Evolutionary conservation across 1,140 invertebrate genomes (phyloP).

Genomic region (Procambarus virginalis): DNA sequence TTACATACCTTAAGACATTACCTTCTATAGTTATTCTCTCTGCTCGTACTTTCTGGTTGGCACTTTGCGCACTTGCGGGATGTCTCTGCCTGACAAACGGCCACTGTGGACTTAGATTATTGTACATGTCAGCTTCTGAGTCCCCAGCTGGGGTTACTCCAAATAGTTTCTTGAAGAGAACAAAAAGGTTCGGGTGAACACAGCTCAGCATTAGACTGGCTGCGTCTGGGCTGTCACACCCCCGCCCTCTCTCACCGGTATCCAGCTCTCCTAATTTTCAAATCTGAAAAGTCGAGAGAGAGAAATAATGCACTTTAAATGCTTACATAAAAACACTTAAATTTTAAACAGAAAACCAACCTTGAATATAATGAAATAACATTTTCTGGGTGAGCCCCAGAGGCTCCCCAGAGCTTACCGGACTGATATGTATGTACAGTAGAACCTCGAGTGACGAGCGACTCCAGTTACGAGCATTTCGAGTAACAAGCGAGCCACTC

Average conservation of each 20-base stretch:
- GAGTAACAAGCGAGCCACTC: no score
- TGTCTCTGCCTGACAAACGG: constrained; percentile 60
- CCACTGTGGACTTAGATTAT: constrained; percentile 59
- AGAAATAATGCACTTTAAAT: neutral
- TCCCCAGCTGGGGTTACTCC: constrained; percentile 54
- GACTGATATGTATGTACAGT: no score
- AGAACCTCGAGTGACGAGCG: no score
- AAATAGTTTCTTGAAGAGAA: constrained; percentile 64
- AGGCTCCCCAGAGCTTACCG: neutral
- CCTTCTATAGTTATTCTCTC: constrained; percentile 61
- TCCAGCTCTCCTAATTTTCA: constrained; percentile 19
- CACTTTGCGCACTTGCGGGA: constrained; percentile 42
- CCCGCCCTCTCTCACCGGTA: constrained; percentile 41
- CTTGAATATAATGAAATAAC: neutral
- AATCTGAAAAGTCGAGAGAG: neutral
- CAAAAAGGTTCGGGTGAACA: constrained; percentile 65
- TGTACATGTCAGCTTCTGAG: constrained; percentile 63
- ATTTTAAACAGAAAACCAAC: neutral
- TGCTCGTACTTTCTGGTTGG: constrained; percentile 58
- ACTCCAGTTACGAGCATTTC: no score
- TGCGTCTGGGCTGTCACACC: constrained; percentile 41
- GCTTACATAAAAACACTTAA: no score
- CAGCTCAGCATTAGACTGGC: constrained; percentile 64
- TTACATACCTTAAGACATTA: constrained; percentile 49
- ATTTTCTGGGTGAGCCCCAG: neutral